Base-by-base conservation (phyloP, 2,888 invertebrate genomes). In the Drosophila mettleri region DNA sequence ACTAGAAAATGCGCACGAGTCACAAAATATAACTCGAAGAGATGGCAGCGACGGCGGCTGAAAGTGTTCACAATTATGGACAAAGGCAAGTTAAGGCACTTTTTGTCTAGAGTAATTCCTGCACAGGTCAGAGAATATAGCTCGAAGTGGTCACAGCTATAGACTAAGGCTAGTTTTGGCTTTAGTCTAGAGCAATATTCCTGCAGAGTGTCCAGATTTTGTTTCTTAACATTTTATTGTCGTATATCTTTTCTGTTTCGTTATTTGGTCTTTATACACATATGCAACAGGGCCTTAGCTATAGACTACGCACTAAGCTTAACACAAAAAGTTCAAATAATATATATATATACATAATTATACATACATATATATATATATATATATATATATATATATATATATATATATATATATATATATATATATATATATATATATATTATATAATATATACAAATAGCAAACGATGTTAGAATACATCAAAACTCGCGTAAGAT, bases 391-490 rank as follows among this genome's bases (percentile, higher is more conserved):
- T 65, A 58, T 66, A 51, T 14, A 16, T 24, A 36, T 27, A 12
- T 45, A 33, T 33, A 20, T 33, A 67, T 59, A 43, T 55, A 16
- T 59, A 24, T 29, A 34, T 45, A 41, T 65, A 58, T 66, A 51
- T 14, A 16, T 24, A 36, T 27, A 12, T 45, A 33, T 33, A 20
- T 33, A 67, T 59, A 43, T 55, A 16, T 59, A 24, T 16, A 24
- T 29, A 45, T 27, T 12, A 31, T 54, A 64, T 55, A 75, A 62
- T 62, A 45, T 79, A 75, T 79, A 72, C 63, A 78, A 78, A 64
- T 75, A 79, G 69, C 78, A 65, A 67, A 66, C 53, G 70, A 69
- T 80, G 78, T 62, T 54, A 66, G 63, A 86, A 74, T 82, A 69
- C 73, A 76, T 73, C 49, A 72, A 49, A 29, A 45, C 43, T 57